Conservation (phyloP, 2,888 invertebrate species). For the Agrilus cyanescens region DNA sequence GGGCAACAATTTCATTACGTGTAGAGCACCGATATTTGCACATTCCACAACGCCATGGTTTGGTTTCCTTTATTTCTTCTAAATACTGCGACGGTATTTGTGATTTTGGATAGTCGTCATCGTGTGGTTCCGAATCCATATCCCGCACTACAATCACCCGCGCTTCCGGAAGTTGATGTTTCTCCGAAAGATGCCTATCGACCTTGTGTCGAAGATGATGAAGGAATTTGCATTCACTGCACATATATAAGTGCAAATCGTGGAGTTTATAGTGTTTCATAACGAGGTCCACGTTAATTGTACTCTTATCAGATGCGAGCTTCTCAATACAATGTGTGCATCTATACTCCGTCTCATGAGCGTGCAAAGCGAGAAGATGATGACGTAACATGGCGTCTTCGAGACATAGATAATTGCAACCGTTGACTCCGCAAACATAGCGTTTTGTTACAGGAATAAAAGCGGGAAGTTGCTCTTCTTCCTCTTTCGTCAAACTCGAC, state of each 20-base stretch:
- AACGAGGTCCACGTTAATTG: constrained; percentile 48
- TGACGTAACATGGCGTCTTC: constrained; percentile 59
- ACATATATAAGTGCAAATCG: constrained; percentile 59
- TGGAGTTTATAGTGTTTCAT: constrained; percentile 66
- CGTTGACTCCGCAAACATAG: constrained; percentile 58
- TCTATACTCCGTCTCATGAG: constrained; percentile 36
- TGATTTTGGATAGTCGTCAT: constrained; percentile 4
- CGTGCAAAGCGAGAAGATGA: constrained; percentile 62
- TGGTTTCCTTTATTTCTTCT: constrained; percentile 40
- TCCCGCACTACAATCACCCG: constrained; percentile 39
- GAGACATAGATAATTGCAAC: constrained; percentile 58
- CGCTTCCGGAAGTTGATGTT: constrained; percentile 41
- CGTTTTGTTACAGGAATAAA: constrained; percentile 17
- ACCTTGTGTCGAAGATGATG: constrained; percentile 50
- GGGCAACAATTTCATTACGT: constrained; percentile 47
- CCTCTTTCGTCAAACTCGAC: constrained; percentile 5
- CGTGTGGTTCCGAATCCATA: constrained; percentile 27
- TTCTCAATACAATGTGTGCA: constrained; percentile 62
- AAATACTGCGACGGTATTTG: constrained; percentile 9
- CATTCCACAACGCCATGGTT: constrained; percentile 59
- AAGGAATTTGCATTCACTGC: constrained; percentile 54
- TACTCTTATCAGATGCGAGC: constrained; percentile 35
- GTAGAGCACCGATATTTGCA: constrained; percentile 50
- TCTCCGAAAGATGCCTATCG: constrained; percentile 53
- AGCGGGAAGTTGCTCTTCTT: constrained; percentile 8